A percentile compares a stretch with the other conserved stretches of the same genome.
Evolutionary conservation across 2,888 invertebrate genomes (phyloP).

Genomic region (Hybos culiciformis): DNA sequence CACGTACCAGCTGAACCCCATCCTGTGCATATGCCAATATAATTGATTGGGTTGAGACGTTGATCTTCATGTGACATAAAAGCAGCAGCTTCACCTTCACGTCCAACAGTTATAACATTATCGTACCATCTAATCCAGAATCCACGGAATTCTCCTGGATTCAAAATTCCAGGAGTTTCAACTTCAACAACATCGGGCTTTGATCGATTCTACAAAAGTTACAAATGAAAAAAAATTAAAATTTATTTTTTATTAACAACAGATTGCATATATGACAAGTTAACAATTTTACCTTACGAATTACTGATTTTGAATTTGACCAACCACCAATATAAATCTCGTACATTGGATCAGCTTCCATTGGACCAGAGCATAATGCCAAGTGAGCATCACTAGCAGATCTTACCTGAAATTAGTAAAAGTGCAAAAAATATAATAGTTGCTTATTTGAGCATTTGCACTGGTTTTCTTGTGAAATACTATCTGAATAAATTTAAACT

Average conservation of each 20-base stretch:
- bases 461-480: no score
- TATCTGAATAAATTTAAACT: no score
- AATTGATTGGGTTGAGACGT: conserved; percentile 53
- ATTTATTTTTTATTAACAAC: no score
- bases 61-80: conserved; percentile 62
- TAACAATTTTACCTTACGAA: no score
- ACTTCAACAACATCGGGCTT: conserved; percentile 60
- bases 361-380: conserved; percentile 57
- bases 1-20: conserved; percentile 75
- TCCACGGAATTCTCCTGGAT: conserved; percentile 58
- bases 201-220: conserved; percentile 57
- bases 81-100: conserved; percentile 54
- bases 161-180: conserved; percentile 59
- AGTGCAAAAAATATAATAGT: neutral
- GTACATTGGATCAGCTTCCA: conserved; percentile 62
- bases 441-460: neutral
- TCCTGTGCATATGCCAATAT: conserved; percentile 72
- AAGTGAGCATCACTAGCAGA: conserved; percentile 75
- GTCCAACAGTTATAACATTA: conserved; percentile 54
- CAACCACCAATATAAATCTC: conserved; percentile 84
- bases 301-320: conserved; percentile 71
- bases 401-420: conserved; percentile 40
- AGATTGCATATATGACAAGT: no score
- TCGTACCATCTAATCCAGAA: conserved; percentile 76
- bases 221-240: no score